A percentile compares a stretch with the other conserved stretches of the same genome.
Evolutionary conservation across 2,797 vertebrate species (phyloP).

Genomic region (Zonotrichia albicollis): DNA sequence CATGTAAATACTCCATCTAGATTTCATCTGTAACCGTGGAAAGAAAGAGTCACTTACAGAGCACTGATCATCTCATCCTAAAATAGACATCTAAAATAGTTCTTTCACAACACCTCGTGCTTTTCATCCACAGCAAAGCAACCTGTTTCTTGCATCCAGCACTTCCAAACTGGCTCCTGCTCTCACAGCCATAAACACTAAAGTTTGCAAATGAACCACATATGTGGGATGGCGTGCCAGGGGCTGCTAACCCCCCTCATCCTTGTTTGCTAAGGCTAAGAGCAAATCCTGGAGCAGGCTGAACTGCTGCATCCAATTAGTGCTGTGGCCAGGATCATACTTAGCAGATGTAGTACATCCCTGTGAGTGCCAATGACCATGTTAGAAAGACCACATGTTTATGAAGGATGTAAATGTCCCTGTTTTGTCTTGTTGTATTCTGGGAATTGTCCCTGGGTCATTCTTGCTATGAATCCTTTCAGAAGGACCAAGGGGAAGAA

Average conservation of each 20-base stretch:
- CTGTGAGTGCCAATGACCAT: background rate
- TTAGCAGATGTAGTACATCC: background rate
- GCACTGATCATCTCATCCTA: background rate
- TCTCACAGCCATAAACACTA: background rate
- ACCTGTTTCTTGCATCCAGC: background rate
- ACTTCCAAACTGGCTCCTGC: background rate
- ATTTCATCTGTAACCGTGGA: background rate
- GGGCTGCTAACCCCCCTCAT: background rate
- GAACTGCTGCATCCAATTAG: background rate
- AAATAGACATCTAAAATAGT: background rate
- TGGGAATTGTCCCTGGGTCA: background rate
- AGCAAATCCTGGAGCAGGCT: background rate
- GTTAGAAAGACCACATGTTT: background rate
- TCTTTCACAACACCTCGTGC: background rate
- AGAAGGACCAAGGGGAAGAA: background rate
- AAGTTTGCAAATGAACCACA: accelerated
- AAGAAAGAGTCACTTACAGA: background rate
- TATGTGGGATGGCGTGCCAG: background rate
- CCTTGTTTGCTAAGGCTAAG: background rate
- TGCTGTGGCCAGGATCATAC: background rate
- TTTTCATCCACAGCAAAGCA: background rate
- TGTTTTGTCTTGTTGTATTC: background rate
- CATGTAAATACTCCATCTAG: background rate
- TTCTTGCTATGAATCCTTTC: background rate
- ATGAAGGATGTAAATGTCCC: background rate